Evolutionary conservation across 2,797 vertebrate genomes (phyloP).

Genomic region (Tympanoctomys barrerae): DNA sequence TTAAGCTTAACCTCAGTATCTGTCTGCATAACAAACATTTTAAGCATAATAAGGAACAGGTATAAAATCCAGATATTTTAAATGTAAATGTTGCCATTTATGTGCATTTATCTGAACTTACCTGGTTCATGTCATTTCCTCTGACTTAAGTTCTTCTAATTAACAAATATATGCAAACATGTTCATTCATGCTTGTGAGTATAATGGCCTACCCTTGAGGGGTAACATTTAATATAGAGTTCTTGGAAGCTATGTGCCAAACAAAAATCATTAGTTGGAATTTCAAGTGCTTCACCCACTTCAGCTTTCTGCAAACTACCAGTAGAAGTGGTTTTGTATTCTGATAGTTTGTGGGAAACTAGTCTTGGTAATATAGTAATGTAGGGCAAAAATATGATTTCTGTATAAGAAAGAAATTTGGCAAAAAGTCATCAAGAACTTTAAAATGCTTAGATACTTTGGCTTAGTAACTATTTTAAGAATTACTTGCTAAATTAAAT

Average conservation of each 20-base stretch:
- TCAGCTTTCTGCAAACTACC: constrained; percentile 5
- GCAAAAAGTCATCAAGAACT: constrained; percentile 29
- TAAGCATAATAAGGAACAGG: too few species aligned
- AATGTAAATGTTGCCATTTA: neutral
- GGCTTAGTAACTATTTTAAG: constrained; percentile 4
- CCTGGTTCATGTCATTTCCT: neutral
- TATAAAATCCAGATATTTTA: neutral
- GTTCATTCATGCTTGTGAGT: neutral
- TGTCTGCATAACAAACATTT: too few species aligned
- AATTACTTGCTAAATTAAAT: constrained; percentile 41
- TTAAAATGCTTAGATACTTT: neutral
- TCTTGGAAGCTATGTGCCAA: constrained; percentile 25
- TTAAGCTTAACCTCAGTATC: too few species aligned
- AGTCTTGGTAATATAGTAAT: constrained; percentile 38
- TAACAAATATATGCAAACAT: constrained; percentile 25
- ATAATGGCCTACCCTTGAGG: neutral
- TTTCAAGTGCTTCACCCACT: constrained; percentile 8
- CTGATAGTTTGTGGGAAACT: neutral
- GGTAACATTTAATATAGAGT: constrained; percentile 30
- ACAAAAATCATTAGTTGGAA: constrained; percentile 7
- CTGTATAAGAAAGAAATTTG: constrained; percentile 3
- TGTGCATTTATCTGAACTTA: neutral
- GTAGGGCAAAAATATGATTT: constrained; percentile 46
- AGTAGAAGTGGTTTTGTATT: constrained; percentile 51
- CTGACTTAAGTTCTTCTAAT: neutral